Conservation (phyloP, 2,888 invertebrate genomes). For the Hoplodrina ambigua region DNA sequence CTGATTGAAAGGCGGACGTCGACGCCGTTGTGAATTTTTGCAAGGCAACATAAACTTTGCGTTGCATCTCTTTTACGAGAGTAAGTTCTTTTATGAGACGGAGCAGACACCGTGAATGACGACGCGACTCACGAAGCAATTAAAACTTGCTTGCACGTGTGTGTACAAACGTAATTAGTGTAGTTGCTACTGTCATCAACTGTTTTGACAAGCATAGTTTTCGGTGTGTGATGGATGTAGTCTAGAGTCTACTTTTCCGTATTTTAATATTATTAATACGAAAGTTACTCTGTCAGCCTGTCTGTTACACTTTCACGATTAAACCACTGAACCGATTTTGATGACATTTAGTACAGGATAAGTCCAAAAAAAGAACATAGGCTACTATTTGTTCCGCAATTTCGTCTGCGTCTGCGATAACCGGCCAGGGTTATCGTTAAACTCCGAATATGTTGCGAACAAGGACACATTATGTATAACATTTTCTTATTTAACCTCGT, state of each 20-base stretch:
- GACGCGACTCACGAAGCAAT: constrained; percentile 75
- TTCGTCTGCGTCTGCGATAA: no score
- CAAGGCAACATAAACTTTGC: constrained; percentile 70
- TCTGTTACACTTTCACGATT: no score
- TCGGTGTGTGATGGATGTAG: not conserved
- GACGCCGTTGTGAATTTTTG: constrained; percentile 70
- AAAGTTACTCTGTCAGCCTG: no score
- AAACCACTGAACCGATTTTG: no score
- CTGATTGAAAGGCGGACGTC: constrained; percentile 70
- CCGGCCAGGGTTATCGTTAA: no score
- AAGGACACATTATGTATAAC: no score
- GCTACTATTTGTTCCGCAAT: no score
- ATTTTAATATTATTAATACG: no score
- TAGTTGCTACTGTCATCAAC: constrained; percentile 51
- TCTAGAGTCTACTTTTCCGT: not conserved
- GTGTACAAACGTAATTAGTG: constrained; percentile 68
- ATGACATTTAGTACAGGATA: no score
- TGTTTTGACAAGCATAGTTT: constrained; percentile 31
- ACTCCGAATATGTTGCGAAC: no score
- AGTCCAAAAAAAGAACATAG: no score
- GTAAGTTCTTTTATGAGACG: constrained; percentile 75
- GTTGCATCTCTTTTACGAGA: constrained; percentile 71
- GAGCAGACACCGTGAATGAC: constrained; percentile 71
- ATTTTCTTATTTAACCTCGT: no score
- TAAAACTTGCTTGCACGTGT: constrained; percentile 75